phyloP scores from a whole-genome alignment of 2,113 vertebrate genomes.

The Vulpes vulpes region DNA sequence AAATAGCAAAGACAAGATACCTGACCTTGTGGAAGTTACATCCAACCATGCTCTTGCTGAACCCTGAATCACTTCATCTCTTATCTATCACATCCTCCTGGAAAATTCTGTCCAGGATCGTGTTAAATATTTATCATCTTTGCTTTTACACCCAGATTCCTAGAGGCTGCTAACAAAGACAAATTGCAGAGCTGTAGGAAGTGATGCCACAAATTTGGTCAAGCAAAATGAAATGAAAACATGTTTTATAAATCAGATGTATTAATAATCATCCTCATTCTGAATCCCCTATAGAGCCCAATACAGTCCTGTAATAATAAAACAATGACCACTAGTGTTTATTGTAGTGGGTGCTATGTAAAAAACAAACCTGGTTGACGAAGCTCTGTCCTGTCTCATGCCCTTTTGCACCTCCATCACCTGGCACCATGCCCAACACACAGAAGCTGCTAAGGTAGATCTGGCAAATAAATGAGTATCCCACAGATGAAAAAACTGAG shows the following conservation, averaged over 20 bases:
- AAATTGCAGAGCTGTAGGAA: not conserved
- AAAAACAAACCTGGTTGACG: not conserved
- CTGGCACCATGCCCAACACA: accelerated
- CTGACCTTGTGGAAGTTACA: not conserved
- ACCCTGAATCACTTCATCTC: not conserved
- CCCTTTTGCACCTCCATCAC: not conserved
- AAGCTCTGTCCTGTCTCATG: accelerated
- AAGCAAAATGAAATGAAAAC: not conserved
- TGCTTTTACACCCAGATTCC: not conserved
- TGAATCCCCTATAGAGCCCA: not conserved
- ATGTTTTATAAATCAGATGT: not conserved
- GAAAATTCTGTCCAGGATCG: not conserved
- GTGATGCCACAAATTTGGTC: not conserved
- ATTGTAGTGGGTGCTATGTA: not conserved
- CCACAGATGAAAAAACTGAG: not conserved
- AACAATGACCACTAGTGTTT: not conserved
- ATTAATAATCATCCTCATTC: not conserved
- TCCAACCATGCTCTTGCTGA: not conserved
- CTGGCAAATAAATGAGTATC: not conserved
- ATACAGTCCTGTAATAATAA: not conserved
- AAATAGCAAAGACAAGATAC: not conserved
- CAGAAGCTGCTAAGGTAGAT: not conserved
- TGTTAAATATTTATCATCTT: not conserved
- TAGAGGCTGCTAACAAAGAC: not conserved
- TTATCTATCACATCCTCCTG: not conserved